These are phyloP conservation scores for Zophobas morio DNA, from an alignment of 1,140 invertebrate species.

Conservation along the genomic window DNA sequence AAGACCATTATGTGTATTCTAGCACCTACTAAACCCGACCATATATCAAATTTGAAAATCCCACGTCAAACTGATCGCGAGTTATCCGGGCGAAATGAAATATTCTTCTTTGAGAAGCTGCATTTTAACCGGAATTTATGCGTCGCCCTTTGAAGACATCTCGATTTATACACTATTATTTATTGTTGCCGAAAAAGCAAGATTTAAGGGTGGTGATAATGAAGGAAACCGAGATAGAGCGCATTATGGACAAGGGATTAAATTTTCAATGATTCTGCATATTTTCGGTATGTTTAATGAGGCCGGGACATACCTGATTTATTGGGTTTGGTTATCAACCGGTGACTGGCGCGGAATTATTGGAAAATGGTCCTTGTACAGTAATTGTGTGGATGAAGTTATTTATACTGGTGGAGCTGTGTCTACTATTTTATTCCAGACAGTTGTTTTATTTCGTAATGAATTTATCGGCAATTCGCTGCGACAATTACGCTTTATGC, in stretches of 20 bases:
- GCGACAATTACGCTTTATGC: neutral
- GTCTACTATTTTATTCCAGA: slow-evolving; percentile 27
- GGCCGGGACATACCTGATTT: slow-evolving; percentile 5
- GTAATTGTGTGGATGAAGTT: neutral
- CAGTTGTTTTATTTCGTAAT: slow-evolving; percentile 33
- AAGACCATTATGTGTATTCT: slow-evolving; percentile 10
- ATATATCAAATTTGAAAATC: slow-evolving; percentile 10
- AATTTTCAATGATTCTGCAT: slow-evolving; percentile 11
- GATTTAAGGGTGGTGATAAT: neutral
- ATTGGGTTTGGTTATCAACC: neutral
- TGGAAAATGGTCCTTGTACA: neutral
- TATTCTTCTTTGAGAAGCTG: neutral
- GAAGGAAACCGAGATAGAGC: neutral
- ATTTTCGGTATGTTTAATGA: slow-evolving; percentile 1
- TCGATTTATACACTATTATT: neutral
- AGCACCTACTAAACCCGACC: slow-evolving; percentile 1
- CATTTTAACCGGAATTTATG: slow-evolving; percentile 20
- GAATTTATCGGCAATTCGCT: slow-evolving; percentile 29
- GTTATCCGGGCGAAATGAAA: slow-evolving; percentile 6
- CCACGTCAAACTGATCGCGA: slow-evolving; percentile 6
- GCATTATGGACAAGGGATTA: neutral
- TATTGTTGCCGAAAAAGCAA: neutral
- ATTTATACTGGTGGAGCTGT: neutral
- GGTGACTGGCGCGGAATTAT: neutral
- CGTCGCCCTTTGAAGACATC: neutral